Percentiles rank a stretch among this genome's conserved stretches.
phyloP scores from a whole-genome alignment of 2,888 invertebrate genomes.

The Panorpa germanica region DNA sequence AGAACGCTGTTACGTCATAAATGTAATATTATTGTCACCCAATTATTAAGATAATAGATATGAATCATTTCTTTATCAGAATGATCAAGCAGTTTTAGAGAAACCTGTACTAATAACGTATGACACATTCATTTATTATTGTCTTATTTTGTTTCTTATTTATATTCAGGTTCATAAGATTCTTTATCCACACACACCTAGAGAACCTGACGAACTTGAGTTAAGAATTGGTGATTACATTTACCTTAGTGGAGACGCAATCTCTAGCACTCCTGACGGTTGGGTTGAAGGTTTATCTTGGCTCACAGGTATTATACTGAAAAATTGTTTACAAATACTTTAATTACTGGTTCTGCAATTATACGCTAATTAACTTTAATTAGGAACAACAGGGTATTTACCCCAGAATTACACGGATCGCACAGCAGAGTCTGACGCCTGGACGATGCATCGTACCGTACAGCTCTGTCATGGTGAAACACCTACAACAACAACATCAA shows the following conservation, averaged over 20 bases:
- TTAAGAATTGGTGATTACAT: slow-evolving; percentile 72
- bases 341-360: slow-evolving; percentile 6
- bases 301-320: slow-evolving; percentile 38
- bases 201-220: slow-evolving; percentile 69
- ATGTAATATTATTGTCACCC: no score
- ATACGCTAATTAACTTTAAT: slow-evolving; percentile 16
- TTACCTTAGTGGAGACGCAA: slow-evolving; percentile 56
- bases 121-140: not conserved
- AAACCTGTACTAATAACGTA: not conserved
- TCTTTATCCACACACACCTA: slow-evolving; percentile 54
- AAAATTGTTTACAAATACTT: not conserved
- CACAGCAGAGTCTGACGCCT: slow-evolving; percentile 77
- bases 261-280: slow-evolving; percentile 57
- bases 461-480: slow-evolving; percentile 13
- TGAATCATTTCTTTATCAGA: no score
- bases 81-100: no score
- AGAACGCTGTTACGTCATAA: no score
- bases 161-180: slow-evolving; percentile 49
- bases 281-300: slow-evolving; percentile 78
- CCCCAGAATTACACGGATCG: slow-evolving; percentile 68
- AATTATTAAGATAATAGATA: no score
- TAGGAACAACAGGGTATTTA: slow-evolving; percentile 54
- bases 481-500: not conserved
- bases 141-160: slow-evolving; percentile 2
- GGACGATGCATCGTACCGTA: slow-evolving; percentile 67